A percentile compares a stretch with the other conserved stretches of the same genome.
These are phyloP conservation scores for Perca flavescens DNA, from an alignment of 2,113 vertebrate genomes.

Conservation along the genomic window DNA sequence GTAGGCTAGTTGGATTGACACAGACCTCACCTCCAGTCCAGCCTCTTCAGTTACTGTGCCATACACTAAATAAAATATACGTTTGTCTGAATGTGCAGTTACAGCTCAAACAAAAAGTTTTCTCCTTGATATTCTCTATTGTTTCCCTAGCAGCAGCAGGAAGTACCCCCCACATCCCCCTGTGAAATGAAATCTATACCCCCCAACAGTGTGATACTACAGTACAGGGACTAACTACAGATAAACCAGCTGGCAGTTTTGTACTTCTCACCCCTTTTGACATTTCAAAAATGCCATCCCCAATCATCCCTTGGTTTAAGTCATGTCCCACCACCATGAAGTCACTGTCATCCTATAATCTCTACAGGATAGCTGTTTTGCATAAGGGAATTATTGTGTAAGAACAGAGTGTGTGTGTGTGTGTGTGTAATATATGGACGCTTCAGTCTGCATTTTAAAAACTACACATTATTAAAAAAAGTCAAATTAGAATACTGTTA, in stretches of 20 bases:
- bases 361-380: constrained; percentile 45
- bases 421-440: background rate
- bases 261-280: constrained; percentile 60
- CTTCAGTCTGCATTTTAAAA: background rate
- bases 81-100: constrained; percentile 32
- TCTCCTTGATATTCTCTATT: constrained; percentile 5
- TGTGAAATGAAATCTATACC: constrained; percentile 47
- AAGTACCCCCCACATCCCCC: constrained; percentile 1
- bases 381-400: background rate
- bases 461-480: background rate
- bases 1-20: background rate
- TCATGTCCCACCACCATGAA: constrained; percentile 35
- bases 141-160: background rate
- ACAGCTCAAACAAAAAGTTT: constrained; percentile 26
- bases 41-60: background rate
- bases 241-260: constrained; percentile 58
- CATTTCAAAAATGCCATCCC: constrained; percentile 70
- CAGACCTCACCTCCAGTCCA: constrained; percentile 5
- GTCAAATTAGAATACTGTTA: background rate
- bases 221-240: constrained; percentile 35
- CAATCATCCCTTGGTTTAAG: constrained; percentile 58
- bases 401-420: background rate
- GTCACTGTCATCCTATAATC: constrained; percentile 37
- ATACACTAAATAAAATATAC: background rate
- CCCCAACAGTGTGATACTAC: constrained; percentile 24